phyloP scores from a whole-genome alignment of 2,113 vertebrate genomes.

The Monopterus albus region DNA sequence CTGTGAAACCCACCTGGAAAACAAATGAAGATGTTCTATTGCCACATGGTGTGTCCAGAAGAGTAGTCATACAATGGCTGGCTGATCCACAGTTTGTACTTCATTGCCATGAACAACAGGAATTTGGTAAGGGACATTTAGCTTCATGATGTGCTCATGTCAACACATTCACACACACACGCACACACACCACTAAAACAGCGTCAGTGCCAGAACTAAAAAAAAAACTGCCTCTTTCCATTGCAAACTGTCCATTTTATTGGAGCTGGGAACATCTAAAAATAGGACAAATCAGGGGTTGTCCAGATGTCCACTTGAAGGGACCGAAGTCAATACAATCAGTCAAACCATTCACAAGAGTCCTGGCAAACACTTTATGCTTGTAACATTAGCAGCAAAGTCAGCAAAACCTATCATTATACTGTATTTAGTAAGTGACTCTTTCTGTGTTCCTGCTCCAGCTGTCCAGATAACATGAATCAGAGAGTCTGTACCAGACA shows the following conservation, averaged over 20 bases:
- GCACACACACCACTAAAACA: background rate
- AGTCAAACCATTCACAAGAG: background rate
- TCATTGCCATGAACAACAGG: slow-evolving; percentile 25
- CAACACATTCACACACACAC: slow-evolving; percentile 24
- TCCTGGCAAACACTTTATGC: background rate
- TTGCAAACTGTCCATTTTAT: slow-evolving; percentile 2
- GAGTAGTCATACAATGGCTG: slow-evolving; percentile 1
- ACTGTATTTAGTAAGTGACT: background rate
- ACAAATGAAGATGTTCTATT: slow-evolving; percentile 65
- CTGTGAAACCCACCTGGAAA: slow-evolving; percentile 63
- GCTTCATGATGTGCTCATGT: slow-evolving; percentile 23
- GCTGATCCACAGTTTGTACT: too few relatives aligned
- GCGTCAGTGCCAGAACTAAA: background rate
- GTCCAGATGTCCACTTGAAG: slow-evolving; percentile 3
- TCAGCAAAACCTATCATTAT: background rate
- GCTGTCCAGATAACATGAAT: background rate
- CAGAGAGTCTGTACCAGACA: background rate
- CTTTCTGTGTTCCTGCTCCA: background rate
- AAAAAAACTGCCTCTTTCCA: background rate
- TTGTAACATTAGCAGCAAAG: background rate
- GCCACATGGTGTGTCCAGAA: slow-evolving; percentile 52
- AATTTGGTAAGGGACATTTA: slow-evolving; percentile 16
- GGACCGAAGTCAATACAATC: background rate
- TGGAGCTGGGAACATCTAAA: background rate
- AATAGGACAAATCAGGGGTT: background rate